Evolutionary conservation across 2,797 vertebrate species (phyloP).

Genomic region (Ptychobarbus kaznakovi): DNA sequence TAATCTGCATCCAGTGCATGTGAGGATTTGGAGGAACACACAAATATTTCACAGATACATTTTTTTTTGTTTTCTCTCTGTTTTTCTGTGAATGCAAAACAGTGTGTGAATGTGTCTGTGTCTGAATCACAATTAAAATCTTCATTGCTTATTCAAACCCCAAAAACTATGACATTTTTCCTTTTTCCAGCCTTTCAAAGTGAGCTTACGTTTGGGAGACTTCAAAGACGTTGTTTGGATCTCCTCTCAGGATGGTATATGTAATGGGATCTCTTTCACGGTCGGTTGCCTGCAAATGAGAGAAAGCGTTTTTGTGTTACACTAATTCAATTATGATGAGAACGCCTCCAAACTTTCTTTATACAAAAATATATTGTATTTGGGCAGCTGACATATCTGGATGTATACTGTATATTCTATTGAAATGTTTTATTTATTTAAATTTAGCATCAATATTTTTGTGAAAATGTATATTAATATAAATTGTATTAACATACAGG

Average conservation of each 20-base stretch:
- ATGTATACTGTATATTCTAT: background rate
- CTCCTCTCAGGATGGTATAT: slow-evolving; percentile 90
- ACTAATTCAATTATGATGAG: slow-evolving; percentile 46
- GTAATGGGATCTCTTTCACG: slow-evolving; percentile 90
- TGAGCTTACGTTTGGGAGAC: slow-evolving; percentile 87
- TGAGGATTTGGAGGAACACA: background rate
- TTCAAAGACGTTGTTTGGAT: slow-evolving; percentile 86
- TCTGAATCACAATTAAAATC: background rate
- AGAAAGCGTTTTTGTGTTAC: slow-evolving; percentile 44
- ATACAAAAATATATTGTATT: background rate
- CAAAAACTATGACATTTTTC: background rate
- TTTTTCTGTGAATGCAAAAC: background rate
- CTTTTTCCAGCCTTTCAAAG: slow-evolving; percentile 4
- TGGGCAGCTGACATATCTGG: background rate
- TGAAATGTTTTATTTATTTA: background rate
- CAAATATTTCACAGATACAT: background rate
- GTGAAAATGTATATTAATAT: background rate
- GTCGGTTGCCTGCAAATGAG: slow-evolving; percentile 86
- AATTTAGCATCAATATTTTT: background rate
- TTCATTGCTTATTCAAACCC: background rate
- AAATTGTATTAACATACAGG: background rate
- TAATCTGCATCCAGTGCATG: slow-evolving; percentile 55
- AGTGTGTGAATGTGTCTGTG: background rate
- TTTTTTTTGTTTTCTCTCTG: slow-evolving; percentile 7
- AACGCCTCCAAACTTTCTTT: background rate